Evolutionary conservation across 30 jellyfish, hydroid and myxozoan species (phyloP), one percentile per base, ranked within the genome.

Genomic region (Catostylus mosaicus): DNA sequence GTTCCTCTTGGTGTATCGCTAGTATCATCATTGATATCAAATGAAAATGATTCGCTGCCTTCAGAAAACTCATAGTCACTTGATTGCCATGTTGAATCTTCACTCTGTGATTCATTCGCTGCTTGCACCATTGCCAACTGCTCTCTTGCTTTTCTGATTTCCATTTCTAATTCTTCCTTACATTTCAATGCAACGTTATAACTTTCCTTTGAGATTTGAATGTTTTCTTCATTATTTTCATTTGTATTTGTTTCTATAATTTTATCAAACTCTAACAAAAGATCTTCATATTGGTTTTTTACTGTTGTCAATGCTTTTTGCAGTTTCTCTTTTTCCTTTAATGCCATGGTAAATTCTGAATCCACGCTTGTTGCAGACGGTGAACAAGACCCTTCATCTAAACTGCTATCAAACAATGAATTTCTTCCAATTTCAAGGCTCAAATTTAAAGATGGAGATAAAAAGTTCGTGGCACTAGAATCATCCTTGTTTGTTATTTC

Each of bases 111-210:
- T 16, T 75, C 88, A 61, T 76, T 60, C 10, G 85, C 86, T 14
- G 89, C 96, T 27, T 56, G 67, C 26, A 86, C 96, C 23, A 86
- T 22, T 9, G 96, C 96, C 22, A 90, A 38, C 35, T 90, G 92
- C 63, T 74, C 92, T 67, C 86, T 70, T 20, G 97, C 97, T 63
- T 77, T 90, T 36, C 56, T 20, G 20, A 90, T 88, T 68, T 90
- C 97, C 67, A 61, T 68, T 61, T 90, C 97, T 23, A 90, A 60
- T 47, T 90, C 97, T 14, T 68, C 83, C 63, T 90, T 90, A 76
- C 92, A 90, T 46, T 90, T 73, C 77, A 90, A 73, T 0, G 92
- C 90, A 23, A 71, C 78, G 22, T 75, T 78, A 31, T 80, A 78
- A 40, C 88, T 82, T 30, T 78, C 89, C 32, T 75, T 86, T n/a